Base-by-base conservation (phyloP, 2,888 invertebrate genomes). In the Biston betularia region DNA sequence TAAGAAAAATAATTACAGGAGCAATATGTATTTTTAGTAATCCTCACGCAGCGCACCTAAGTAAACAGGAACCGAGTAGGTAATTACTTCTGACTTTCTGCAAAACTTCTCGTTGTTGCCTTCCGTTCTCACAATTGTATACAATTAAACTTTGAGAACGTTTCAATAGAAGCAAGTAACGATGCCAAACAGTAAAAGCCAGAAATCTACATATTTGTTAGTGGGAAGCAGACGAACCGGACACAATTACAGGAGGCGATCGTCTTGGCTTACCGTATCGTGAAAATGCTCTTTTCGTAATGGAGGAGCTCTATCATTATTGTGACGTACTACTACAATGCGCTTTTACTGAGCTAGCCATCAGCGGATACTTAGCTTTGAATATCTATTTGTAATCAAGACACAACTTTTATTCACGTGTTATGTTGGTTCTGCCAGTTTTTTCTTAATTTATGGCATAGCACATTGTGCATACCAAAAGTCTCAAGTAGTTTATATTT, bases 221-320 rank as follows among this genome's bases (percentile, higher is more conserved):
- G 79, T 75, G 73, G 70, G 63, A 69, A 65, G 71, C 73, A 79
- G 75, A 78, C 79, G 78, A 77, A 79, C 85, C 92, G 92, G 92
- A 93, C 85, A 87, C 89, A 92, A 93, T 93, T 93, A 93, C 87
- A 90, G 90, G 77, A 87, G 79, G 82, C 87, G 86, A 89, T 89
- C 85, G 84, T 82, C 82, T 79, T 79, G 75, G 75, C 76, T 83
- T 86, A 81, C 86, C 84, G 76, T 63, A 50, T 76, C 72, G 75
- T 79, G 80, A 83, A 88, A 85, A 84, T 89, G 85, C 88, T 84
- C 81, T 87, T 83, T 80, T 81, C 80, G 88, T 86, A 87, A 89
- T 83, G 79, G 84, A 83, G 81, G 78, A 82, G 80, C 86, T 88
- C 87, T 89, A 85, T 89, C 84, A 90, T 92, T 91, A 92, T 86